Base-by-base conservation (phyloP, 2,797 vertebrate species). In the Oreochromis grahami region DNA sequence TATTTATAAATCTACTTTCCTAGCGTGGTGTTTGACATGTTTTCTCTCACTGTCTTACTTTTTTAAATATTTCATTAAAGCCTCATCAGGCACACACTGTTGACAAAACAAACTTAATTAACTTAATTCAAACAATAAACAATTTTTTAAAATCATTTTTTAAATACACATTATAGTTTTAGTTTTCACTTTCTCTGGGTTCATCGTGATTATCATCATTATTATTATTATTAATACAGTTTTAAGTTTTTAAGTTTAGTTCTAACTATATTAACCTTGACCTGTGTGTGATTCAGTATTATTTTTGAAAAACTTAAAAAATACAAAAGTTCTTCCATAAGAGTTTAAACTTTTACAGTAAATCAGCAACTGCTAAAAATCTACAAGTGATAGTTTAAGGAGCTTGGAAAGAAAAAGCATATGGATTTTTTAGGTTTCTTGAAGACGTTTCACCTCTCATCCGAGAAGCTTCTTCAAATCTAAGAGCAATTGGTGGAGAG, bases 161-260 rank as follows among this genome's bases (percentile, higher is more conserved):
- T n/a, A 36, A 36, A n/a, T 63, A 38, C 9, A 36, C 2, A 12
- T n/a, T 60, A 63, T 38, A 63, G 58, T 36, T 63, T 63, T 9
- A 63, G 58, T 63, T 19, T 63, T 63, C 10, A 34, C 6, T 63
- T 36, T 12, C 9, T 34, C 56, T 17, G 29, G 29, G 26, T 60
- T 32, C 3, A 56, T 45, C 3, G 15, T 41, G 5, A 41, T 41
- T 41, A 41, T 41, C 1, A 12, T 41, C 7, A 48, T 48, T 48
- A 48, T 15, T 56, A 1, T 19, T 11, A 12, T 19, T 56, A n/a
- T 19, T 34, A 34, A 19, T 8, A 56, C 0, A 56, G 7, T 29
- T 24, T 26, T 56, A 0, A 3, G 10, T 63, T 63, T 63, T 58
- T 58, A 32, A 63, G 10, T 63, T 63, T 38, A 63, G 60, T 38